phyloP scores from a whole-genome alignment of 2,797 vertebrate genomes.

The Gallinago nigripennis region DNA sequence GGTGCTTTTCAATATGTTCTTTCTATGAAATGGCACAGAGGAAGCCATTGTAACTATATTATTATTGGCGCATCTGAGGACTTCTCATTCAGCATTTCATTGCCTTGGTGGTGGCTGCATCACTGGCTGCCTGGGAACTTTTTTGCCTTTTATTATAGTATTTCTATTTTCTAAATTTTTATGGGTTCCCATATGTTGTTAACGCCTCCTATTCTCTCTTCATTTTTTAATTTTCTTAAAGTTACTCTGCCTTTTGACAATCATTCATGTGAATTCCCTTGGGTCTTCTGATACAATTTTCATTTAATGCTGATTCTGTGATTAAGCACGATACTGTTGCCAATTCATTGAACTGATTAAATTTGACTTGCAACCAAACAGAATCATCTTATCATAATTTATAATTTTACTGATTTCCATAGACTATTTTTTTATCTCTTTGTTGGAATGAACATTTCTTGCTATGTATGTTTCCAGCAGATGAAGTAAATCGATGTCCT shows the following conservation, averaged over 20 bases:
- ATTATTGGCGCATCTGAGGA: background rate
- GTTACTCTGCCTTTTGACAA: background rate
- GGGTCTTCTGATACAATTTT: background rate
- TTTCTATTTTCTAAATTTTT: background rate
- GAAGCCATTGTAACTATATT: background rate
- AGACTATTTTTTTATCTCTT: background rate
- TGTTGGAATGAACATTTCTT: background rate
- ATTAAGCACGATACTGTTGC: background rate
- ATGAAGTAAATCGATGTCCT: background rate
- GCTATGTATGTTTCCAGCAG: fast-evolving
- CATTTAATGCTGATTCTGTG: background rate
- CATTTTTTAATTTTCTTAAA: background rate
- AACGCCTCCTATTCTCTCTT: background rate
- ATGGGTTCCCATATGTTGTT: background rate
- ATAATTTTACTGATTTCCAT: background rate
- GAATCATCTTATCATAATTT: background rate
- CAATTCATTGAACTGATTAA: background rate
- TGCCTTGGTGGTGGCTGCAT: background rate
- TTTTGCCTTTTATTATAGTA: background rate
- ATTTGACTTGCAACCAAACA: background rate
- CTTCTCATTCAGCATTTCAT: background rate
- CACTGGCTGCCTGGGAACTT: background rate
- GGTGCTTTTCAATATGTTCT: background rate
- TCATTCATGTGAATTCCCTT: background rate
- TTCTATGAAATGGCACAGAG: background rate